A percentile compares a stretch with the other conserved stretches of the same genome.
phyloP scores from a whole-genome alignment of 2,113 vertebrate genomes.

The Heterotilapia buettikoferi region DNA sequence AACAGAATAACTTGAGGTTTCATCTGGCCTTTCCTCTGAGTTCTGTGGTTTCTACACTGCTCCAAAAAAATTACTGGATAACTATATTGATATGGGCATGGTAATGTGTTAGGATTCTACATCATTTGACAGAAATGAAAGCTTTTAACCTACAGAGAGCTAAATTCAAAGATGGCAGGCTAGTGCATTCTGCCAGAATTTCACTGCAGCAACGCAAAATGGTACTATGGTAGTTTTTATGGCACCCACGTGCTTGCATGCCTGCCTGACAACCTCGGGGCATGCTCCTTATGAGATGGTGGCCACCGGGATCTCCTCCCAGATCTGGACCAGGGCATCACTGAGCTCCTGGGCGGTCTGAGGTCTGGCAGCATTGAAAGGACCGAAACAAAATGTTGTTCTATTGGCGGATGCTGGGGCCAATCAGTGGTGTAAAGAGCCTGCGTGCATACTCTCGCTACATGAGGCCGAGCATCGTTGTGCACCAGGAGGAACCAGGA shows the following conservation, averaged over 20 bases:
- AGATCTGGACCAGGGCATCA: background rate
- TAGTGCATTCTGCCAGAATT: background rate
- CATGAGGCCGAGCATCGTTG: fast-evolving
- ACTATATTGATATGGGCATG: fast-evolving
- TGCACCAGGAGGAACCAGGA: background rate
- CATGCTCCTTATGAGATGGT: background rate
- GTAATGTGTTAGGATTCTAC: background rate
- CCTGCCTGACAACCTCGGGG: background rate
- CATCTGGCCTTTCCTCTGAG: background rate
- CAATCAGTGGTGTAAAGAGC: background rate
- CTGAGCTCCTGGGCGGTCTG: background rate
- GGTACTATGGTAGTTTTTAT: background rate
- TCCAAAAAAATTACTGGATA: background rate
- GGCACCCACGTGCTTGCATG: background rate
- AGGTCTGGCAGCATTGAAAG: background rate
- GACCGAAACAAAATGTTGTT: background rate
- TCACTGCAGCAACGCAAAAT: fast-evolving
- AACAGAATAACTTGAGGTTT: background rate
- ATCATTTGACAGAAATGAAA: background rate
- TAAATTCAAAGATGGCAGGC: background rate
- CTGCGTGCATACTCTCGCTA: background rate
- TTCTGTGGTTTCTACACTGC: background rate
- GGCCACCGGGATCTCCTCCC: background rate
- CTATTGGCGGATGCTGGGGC: background rate
- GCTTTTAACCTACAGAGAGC: background rate